phyloP scores from a whole-genome alignment of 2,113 vertebrate species.

The Syngnathus floridae region DNA sequence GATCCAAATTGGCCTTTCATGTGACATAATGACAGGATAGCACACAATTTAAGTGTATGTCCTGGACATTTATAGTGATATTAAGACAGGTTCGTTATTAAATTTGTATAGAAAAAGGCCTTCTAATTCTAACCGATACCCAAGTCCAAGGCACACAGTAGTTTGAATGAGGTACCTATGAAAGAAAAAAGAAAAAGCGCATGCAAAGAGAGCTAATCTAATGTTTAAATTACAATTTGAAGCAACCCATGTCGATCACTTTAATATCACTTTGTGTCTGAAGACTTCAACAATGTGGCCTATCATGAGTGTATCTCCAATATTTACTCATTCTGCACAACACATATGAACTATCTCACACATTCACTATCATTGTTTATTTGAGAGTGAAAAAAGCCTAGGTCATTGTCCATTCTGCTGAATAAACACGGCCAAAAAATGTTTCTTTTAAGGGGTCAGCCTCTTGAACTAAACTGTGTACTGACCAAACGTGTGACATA shows the following conservation, averaged over 20 bases:
- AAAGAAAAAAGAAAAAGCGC: slow-evolving; percentile 12
- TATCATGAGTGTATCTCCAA: slow-evolving; percentile 7
- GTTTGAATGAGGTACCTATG: slow-evolving; percentile 14
- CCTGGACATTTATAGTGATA: slow-evolving; percentile 8
- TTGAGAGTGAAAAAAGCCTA: slow-evolving; percentile 26
- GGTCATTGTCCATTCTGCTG: slow-evolving; percentile 33
- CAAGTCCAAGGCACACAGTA: neutral
- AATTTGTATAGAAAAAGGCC: neutral
- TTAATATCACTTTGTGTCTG: slow-evolving; percentile 24
- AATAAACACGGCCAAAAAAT: slow-evolving; percentile 46
- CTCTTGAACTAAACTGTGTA: slow-evolving; percentile 21
- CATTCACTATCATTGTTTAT: slow-evolving; percentile 44
- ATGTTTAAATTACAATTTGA: slow-evolving; percentile 51
- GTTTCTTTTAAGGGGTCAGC: slow-evolving; percentile 32
- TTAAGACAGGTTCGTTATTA: slow-evolving; percentile 9
- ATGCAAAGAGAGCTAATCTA: slow-evolving; percentile 54
- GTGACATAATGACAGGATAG: neutral
- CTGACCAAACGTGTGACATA: slow-evolving; percentile 15
- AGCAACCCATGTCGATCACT: slow-evolving; percentile 41
- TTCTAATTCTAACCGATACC: neutral
- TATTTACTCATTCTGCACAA: slow-evolving; percentile 11
- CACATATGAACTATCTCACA: slow-evolving; percentile 30
- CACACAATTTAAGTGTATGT: slow-evolving; percentile 15
- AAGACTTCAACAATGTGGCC: slow-evolving; percentile 17
- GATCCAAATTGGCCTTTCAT: slow-evolving; percentile 1